Base-by-base conservation (phyloP, 2,113 vertebrate genomes). In the Enhydra lutris region DNA sequence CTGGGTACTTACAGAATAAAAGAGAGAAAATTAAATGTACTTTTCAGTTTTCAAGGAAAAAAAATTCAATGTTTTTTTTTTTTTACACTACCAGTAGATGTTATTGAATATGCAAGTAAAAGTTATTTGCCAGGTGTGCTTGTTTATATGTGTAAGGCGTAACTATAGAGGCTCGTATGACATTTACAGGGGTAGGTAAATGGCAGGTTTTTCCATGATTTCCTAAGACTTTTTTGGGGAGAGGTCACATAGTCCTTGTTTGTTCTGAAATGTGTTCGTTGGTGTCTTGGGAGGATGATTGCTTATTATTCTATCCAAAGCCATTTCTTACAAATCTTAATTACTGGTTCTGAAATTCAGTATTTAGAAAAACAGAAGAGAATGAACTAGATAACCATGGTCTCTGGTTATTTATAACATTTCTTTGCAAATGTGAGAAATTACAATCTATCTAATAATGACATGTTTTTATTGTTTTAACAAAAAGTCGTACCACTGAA, bases 351-450 rank as follows among this genome's bases (percentile, higher is more conserved):
- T 63, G 17, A 67, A 85, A 91, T 91, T 57, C 63, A 65, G 3
- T 85, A 57, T 69, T 84, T 84, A 29, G 29, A 90, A 84, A 89
- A 78, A 86, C 31, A 12, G n/a, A 65, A 76, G 94, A 55, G 73
- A 45, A 86, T 34, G 52, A 92, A 47, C 83, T 76, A 34, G 36
- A 29, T 67, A 71, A 91, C 89, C 74, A 89, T 26, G 80, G 67
- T 69, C 36, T 57, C 23, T 3, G 63, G 50, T 57, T 69, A 61
- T 57, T 95, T 91, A 26, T 78, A 59, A 76, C 47, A 71, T 81
- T 93, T 94, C 65, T 94, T 23, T 81, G 26, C 85, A 96, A 82
- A n/a, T 59, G 55, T 83, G 74, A 94, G 34, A 96, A 50, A 67
- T 42, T 69, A 96, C 26, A 88, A 84, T 47, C 31, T 92, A 84